Conservation (phyloP, 2,113 vertebrate genomes). For the Aythya baeri region DNA sequence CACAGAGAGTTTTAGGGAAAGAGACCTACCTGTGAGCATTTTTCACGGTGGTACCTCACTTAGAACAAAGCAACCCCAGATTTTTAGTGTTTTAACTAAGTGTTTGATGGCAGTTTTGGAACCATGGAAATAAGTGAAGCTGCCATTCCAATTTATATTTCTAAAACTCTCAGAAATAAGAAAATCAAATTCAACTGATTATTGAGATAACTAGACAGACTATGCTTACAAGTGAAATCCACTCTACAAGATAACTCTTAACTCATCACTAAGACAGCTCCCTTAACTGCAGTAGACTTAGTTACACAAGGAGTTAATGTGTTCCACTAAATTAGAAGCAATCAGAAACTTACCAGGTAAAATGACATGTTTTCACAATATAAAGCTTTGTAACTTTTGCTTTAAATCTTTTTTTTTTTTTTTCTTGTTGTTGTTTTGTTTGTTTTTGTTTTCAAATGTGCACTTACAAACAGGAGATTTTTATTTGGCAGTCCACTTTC, state of each 20-base stretch:
- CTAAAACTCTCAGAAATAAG: background rate
- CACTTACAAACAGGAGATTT: background rate
- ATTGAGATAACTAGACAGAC: background rate
- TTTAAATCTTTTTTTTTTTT: background rate
- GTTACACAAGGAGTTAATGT: background rate
- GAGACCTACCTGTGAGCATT: background rate
- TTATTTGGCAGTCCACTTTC: background rate
- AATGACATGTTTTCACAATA: background rate
- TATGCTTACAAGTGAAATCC: background rate
- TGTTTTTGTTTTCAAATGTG: background rate
- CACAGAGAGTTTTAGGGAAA: background rate
- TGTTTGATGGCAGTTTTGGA: background rate
- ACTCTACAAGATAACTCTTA: background rate
- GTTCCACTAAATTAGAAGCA: background rate
- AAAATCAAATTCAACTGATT: background rate
- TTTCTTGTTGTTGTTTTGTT: background rate
- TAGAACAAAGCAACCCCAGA: background rate
- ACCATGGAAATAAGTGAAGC: background rate
- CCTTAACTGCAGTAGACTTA: background rate
- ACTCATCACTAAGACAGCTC: background rate
- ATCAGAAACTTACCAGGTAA: background rate
- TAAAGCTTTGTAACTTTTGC: background rate
- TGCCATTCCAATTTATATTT: background rate
- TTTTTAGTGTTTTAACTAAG: background rate
- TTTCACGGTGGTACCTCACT: background rate